phyloP scores from a whole-genome alignment of 2,113 vertebrate species.

The Turnix velox region DNA sequence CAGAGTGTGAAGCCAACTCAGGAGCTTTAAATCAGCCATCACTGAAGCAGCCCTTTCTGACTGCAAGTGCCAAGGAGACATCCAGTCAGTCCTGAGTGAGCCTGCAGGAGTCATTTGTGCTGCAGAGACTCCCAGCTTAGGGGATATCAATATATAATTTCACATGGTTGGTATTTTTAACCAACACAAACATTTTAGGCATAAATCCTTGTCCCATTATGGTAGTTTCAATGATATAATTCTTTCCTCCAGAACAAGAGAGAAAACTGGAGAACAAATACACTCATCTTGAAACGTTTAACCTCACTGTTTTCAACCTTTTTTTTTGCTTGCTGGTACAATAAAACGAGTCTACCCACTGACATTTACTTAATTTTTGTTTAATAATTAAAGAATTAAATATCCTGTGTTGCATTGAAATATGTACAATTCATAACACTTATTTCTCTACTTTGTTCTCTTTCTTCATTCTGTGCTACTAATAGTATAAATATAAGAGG shows the following conservation, averaged over 20 bases:
- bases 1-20: neutral
- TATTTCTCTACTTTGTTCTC: neutral
- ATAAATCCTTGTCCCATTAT: neutral
- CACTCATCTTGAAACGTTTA: neutral
- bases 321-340: neutral
- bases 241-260: neutral
- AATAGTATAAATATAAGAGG: neutral
- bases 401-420: constrained; percentile 34
- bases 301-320: neutral
- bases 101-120: neutral
- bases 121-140: neutral
- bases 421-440: neutral
- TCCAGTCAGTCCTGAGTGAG: neutral
- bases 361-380: neutral
- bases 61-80: neutral
- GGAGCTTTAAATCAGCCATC: neutral
- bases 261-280: neutral
- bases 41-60: neutral
- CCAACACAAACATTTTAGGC: neutral
- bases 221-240: neutral
- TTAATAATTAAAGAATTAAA: constrained; percentile 11
- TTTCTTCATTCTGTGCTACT: no score
- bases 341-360: neutral
- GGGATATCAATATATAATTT: neutral
- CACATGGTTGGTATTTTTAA: neutral